phyloP scores from a whole-genome alignment of 2,888 invertebrate genomes.

The Mesorhabditis belari region DNA sequence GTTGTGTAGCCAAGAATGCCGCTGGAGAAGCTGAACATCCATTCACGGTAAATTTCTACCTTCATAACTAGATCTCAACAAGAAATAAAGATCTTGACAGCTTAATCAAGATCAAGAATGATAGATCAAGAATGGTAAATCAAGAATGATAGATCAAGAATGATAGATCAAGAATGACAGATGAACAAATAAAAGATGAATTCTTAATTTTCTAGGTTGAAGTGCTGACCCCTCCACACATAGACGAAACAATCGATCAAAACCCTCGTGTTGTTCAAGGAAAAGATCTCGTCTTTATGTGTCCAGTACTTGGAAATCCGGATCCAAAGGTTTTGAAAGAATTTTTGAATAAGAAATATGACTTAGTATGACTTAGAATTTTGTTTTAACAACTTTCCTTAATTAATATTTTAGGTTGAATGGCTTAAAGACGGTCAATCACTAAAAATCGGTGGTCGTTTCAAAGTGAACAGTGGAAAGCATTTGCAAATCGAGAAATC shows the following conservation, averaged over 20 bases:
- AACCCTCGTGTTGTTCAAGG: slow-evolving; percentile 57
- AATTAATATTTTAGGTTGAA: slow-evolving; percentile 9
- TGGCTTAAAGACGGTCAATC: slow-evolving; percentile 20
- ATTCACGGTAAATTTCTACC: slow-evolving; percentile 59
- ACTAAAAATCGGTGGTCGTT: slow-evolving; percentile 4
- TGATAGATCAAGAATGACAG: slow-evolving; percentile 14
- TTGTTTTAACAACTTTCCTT: too few relatives aligned
- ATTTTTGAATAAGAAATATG: neutral
- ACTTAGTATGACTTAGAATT: neutral
- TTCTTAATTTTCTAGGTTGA: slow-evolving; percentile 24
- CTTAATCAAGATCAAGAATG: neutral
- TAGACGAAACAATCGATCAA: slow-evolving; percentile 49
- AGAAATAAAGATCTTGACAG: too few relatives aligned
- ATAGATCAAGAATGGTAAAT: neutral
- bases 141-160: too few relatives aligned
- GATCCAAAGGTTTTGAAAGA: slow-evolving; percentile 54
- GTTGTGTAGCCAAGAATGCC: slow-evolving; percentile 65
- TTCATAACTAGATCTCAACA: too few relatives aligned
- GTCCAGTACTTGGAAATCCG: slow-evolving; percentile 60
- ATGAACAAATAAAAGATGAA: too few relatives aligned
- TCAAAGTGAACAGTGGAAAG: slow-evolving; percentile 10
- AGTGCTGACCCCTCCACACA: slow-evolving; percentile 46
- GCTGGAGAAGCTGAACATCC: slow-evolving; percentile 62
- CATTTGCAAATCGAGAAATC: slow-evolving; percentile 25
- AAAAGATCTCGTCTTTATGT: slow-evolving; percentile 59